Evolutionary conservation across 2,888 invertebrate species (phyloP).

Genomic region (Philopedon plagiatum): DNA sequence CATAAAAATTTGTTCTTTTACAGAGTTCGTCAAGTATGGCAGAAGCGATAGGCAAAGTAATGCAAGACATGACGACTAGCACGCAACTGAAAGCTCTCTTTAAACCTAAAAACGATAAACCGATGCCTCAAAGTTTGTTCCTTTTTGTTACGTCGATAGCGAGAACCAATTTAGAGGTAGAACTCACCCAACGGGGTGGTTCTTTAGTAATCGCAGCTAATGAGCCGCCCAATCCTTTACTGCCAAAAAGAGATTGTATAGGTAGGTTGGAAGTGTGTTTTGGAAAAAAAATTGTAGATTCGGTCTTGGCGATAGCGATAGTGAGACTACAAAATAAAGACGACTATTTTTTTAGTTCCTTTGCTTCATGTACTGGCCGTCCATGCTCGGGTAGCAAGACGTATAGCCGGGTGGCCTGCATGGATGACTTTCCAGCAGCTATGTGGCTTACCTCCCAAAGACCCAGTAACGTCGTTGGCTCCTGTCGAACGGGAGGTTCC

Average conservation of each 20-base stretch:
- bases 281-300: background rate
- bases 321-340: too few species aligned
- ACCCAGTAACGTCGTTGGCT: conserved; percentile 64
- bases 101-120: conserved; percentile 77
- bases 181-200: conserved; percentile 91
- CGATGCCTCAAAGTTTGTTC: conserved; percentile 82
- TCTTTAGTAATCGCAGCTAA: conserved; percentile 70
- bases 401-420: conserved; percentile 75
- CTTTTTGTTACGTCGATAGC: conserved; percentile 92
- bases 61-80: conserved; percentile 94
- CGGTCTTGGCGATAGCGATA: too few species aligned
- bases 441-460: conserved; percentile 67
- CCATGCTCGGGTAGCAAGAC: conserved; percentile 82
- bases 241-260: conserved; percentile 85
- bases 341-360: conserved; percentile 82
- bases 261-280: conserved; percentile 68
- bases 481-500: conserved; percentile 79
- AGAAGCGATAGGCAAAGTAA: conserved; percentile 91
- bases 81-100: conserved; percentile 87
- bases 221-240: conserved; percentile 73
- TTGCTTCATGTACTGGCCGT: conserved; percentile 89
- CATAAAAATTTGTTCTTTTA: conserved; percentile 33
- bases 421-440: conserved; percentile 72
- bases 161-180: conserved; percentile 93
- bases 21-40: conserved; percentile 82